Conservation (phyloP, 2,888 invertebrate species). For the Lymantria monacha region DNA sequence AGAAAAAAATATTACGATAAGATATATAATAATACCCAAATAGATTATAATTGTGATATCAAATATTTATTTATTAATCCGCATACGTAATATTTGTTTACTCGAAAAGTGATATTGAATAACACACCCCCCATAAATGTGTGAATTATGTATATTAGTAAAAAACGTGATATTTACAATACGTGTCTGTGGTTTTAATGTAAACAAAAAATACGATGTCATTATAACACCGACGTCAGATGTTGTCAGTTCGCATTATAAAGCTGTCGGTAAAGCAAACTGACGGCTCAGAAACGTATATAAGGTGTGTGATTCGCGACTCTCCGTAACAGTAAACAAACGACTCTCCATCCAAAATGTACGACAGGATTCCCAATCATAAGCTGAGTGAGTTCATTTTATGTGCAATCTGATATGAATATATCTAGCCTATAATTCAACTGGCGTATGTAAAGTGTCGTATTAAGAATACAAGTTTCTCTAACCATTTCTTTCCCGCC, state of each 20-base stretch:
- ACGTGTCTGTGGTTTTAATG: conserved; percentile 10
- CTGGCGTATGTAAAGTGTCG: too few relatives aligned
- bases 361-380: conserved; percentile 19
- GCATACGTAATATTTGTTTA: background rate
- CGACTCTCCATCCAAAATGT: conserved; percentile 27
- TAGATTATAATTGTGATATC: background rate
- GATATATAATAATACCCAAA: background rate
- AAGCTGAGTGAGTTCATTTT: conserved; percentile 32
- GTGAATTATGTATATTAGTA: conserved; percentile 1
- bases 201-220: background rate
- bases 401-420: background rate
- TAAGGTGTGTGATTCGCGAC: conserved; percentile 15
- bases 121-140: conserved; percentile 9
- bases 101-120: background rate
- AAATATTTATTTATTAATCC: conserved; percentile 5
- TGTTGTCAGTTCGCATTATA: conserved; percentile 25
- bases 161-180: conserved; percentile 23
- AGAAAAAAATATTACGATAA: background rate
- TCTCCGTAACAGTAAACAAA: conserved; percentile 10
- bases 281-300: conserved; percentile 11
- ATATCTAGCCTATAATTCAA: background rate
- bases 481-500: too few relatives aligned
- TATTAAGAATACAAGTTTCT: too few relatives aligned
- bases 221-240: conserved; percentile 20
- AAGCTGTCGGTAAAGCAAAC: conserved; percentile 3